Conservation (phyloP, 2,888 invertebrate genomes). For the Zootermopsis nevadensis region DNA sequence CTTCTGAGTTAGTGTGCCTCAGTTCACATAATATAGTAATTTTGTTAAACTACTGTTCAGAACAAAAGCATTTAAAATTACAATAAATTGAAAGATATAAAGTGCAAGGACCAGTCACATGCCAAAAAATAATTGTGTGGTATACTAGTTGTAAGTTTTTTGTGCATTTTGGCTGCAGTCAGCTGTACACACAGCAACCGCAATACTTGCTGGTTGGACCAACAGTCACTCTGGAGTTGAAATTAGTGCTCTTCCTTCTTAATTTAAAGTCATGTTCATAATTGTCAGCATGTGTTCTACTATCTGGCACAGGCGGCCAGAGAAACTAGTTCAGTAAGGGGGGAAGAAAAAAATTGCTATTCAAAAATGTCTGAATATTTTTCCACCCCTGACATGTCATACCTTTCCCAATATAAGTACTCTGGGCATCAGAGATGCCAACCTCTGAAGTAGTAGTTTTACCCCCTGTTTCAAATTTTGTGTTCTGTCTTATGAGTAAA, state of each 20-base stretch:
- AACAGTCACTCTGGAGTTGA: not conserved
- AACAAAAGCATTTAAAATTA: not conserved
- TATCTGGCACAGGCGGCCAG: not conserved
- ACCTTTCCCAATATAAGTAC: not conserved
- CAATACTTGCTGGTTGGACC: no score
- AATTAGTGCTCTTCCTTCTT: not conserved
- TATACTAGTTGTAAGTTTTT: no score
- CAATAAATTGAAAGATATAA: not conserved
- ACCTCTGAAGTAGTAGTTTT: not conserved
- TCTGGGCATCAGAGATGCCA: conserved; percentile 2
- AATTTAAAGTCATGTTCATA: not conserved
- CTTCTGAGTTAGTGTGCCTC: not conserved
- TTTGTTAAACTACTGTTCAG: not conserved
- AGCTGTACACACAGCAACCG: no score
- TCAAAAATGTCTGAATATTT: not conserved
- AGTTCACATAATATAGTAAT: not conserved
- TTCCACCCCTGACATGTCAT: conserved; percentile 20
- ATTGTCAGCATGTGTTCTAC: not conserved
- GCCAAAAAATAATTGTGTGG: no score
- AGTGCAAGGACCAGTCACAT: not conserved
- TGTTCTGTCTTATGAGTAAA: not conserved
- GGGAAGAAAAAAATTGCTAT: not conserved
- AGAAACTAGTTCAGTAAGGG: not conserved
- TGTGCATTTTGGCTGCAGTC: no score
- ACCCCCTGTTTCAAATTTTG: not conserved